Evolutionary conservation across 2,797 vertebrate species (phyloP), one percentile per base, ranked within the genome.

Genomic region (Sebastes cheni): DNA sequence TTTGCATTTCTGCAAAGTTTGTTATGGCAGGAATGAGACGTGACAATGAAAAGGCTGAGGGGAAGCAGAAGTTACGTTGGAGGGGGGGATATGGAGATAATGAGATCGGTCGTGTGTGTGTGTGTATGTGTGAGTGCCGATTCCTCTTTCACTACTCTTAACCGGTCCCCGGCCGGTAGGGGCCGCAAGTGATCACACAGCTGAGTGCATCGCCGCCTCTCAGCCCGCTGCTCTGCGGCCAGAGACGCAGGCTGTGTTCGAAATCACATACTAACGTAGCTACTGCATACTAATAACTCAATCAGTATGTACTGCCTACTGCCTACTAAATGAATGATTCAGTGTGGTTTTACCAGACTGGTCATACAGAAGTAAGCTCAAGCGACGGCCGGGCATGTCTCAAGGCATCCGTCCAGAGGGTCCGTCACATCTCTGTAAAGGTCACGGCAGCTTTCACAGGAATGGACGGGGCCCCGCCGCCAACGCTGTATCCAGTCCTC

Each of bases 1-100:
- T 85, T 81, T 75, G 62, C 42, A 72, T 90, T 52, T 58, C 61
- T 70, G 65, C 65, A 75, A 79, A 72, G 76, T 79, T 81, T 85
- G 76, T 76, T 72, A 9, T 34, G 62, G 81, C 77, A 77, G 36
- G 74, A 83, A 84, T 75, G n/a, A 73, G 74, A 77, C 3, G 2
- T 42, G 82, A 81, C 32, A 73, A 74, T 10, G 62, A 62, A 52
- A 72, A 46, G 55, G 55, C 59, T 39, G 58, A 68, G 36, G 22
- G 61, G 56, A 65, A 42, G 50, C n/a, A 29, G 13, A 29, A 59
- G 22, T 52, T 64, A 56, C 7, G 3, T 34, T 27, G 18, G 50
- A 10, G 50, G 50, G 50, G 50, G 50, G 50, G 20, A n/a, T 54
- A 54, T 54, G 20, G 50, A 54, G 50, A 54, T 54, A 54, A n/a